Base-by-base conservation (phyloP, 2,888 invertebrate genomes). In the Pseudococcus longispinus region DNA sequence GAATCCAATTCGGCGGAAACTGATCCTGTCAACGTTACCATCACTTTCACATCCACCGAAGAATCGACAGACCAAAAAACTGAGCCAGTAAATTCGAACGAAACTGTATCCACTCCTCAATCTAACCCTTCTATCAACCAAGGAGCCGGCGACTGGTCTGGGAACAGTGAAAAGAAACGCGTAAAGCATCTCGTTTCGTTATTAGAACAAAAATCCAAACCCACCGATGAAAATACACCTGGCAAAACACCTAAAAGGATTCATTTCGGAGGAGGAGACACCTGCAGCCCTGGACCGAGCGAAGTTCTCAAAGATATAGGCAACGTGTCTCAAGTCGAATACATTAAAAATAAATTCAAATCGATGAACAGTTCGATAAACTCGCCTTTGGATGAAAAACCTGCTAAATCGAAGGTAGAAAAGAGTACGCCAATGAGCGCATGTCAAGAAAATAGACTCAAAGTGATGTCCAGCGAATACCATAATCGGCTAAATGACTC, bases 401-500 rank as follows among this genome's bases (percentile, higher is more conserved):
- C 42, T 18, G 3, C 20, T 18, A 80, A 80, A 42, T 20, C 42
- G 18, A 80, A 83, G 29, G 0, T 51, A 15, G 51, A 46, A 44
- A 51, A 51, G 13, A 15, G 32, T 9, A 15, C 84, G n/a, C 84
- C 84, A 70, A 23, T 77, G 15, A 80, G 44, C 44, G 85, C 74
- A 23, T 85, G 51, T 15, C 60, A 70, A 44, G 44, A 44, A n/a
- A 85, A 85, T 18, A 42, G 18, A n/a, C 44, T 85, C 20, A 85
- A 46, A 85, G 26, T 44, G 1, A 85, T 46, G 70, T 46, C 85
- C 18, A 85, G 85, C 77, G 85, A 74, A 23, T 74, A 26, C 23
- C 85, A 44, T 11, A 74, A 85, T 74, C 74, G 51, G 23, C 13
- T 74, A 3, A 85, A 70, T 46, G 74, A 65, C 2, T 84, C 84